Evolutionary conservation across 1,140 invertebrate genomes (phyloP).

Genomic region (Orussus abietinus): DNA sequence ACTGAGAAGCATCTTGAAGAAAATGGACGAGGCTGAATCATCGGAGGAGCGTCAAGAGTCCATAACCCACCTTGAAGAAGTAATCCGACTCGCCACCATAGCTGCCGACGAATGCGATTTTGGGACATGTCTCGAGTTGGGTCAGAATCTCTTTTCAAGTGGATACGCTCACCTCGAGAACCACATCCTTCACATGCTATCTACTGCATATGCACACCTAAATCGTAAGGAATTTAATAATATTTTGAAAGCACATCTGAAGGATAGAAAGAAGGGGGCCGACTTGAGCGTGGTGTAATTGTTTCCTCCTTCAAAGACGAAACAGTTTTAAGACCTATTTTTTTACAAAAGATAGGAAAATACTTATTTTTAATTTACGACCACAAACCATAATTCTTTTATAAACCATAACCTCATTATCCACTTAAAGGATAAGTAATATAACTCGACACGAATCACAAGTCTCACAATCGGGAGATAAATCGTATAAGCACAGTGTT

Average conservation of each 20-base stretch:
- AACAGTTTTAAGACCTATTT: background rate
- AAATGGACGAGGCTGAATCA: constrained; percentile 59
- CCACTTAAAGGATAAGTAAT: background rate
- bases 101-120: constrained; percentile 93
- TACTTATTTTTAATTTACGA: background rate
- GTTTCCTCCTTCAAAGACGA: background rate
- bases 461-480: background rate
- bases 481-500: too few species aligned
- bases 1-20: constrained; percentile 69
- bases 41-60: constrained; percentile 58
- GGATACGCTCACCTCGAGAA: constrained; percentile 67
- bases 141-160: constrained; percentile 78
- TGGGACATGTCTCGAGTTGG: constrained; percentile 85
- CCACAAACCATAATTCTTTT: background rate
- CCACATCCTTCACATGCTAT: constrained; percentile 62
- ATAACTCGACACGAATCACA: background rate
- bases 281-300: constrained; percentile 42
- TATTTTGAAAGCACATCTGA: constrained; percentile 70
- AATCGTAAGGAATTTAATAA: constrained; percentile 67
- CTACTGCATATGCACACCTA: constrained; percentile 75
- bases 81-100: constrained; percentile 78
- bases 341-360: background rate
- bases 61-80: constrained; percentile 67
- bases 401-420: background rate
- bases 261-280: constrained; percentile 54